These are phyloP conservation scores for Onychomys torridus DNA, from an alignment of 2,797 vertebrate species.

Conservation along the genomic window DNA sequence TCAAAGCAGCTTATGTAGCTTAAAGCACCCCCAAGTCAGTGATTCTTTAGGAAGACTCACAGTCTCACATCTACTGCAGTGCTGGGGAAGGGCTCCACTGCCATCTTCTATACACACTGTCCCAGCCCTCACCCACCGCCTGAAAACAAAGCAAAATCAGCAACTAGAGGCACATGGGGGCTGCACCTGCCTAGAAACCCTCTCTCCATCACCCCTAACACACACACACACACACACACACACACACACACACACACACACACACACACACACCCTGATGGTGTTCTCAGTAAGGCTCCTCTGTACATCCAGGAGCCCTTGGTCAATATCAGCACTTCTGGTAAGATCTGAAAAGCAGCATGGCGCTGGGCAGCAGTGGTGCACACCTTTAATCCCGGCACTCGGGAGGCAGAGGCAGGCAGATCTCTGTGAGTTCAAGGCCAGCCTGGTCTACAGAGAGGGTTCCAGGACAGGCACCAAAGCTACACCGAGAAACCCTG, in stretches of 20 bases:
- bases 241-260: not conserved
- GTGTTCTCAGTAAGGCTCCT: not conserved
- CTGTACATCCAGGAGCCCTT: not conserved
- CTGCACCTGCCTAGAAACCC: accelerated
- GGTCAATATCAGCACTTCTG: not conserved
- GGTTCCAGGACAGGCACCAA: too few relatives aligned
- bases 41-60: not conserved
- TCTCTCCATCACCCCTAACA: accelerated
- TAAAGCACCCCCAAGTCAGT: not conserved
- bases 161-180: accelerated
- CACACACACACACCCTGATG: not conserved
- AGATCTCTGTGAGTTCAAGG: too few relatives aligned
- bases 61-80: not conserved
- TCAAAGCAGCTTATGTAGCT: not conserved
- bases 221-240: too few relatives aligned
- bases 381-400: too few relatives aligned
- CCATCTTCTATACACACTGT: too few relatives aligned
- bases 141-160: not conserved
- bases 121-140: accelerated
- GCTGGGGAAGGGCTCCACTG: not conserved
- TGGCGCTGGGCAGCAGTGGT: too few relatives aligned
- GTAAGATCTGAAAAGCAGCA: not conserved
- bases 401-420: too few relatives aligned
- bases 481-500: too few relatives aligned
- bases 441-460: too few relatives aligned